Base-by-base conservation (phyloP, 1,140 invertebrate genomes). In the Drosophila bipectinata region DNA sequence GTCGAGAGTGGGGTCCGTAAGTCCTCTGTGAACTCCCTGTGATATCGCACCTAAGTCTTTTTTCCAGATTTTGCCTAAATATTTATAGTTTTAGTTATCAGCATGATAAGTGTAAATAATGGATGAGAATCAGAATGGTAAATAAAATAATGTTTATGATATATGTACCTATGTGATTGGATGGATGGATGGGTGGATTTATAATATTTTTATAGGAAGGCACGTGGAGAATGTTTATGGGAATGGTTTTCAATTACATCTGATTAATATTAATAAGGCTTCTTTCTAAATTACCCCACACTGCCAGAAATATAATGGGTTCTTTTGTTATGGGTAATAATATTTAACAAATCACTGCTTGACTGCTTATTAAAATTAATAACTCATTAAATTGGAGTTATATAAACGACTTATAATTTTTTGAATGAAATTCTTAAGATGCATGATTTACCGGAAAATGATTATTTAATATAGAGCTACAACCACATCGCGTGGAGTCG, bases 11-110 rank as follows among this genome's bases (percentile, higher is more conserved):
- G 32, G 18, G 10, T 32, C 45, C n/a, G 32, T 37, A 4, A 18
- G 6, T 54, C 30, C 41, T 21, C 66, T 15, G 49, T 72, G 41
- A 59, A 66, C 37, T 58, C 44, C 59, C 82, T 84, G 81, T 84
- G 81, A 84, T 84, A 84, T 72, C 37, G 66, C 45, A 55, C 51
- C 72, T 83, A 76, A 83, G 82, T 81, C 68, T 68, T 41, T 62
- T 77, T 55, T 66, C 48, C 18, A 63, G 45, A 55, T 64, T 37
- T 62, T 52, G 52, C 58, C 54, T 28, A 47, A 51, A n/a, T 48
- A 34, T 74, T 62, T 74, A 18, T 66, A 53, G 60, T 26, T 41
- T 41, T 18, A 74, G 53, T 75, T 75, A 75, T 53, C 53, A 37
- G 12, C 47, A 53, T 48, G 71, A 26, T 74, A 75, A 74, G 54